These are phyloP conservation scores for Synchiropus splendidus DNA, from an alignment of 2,113 vertebrate genomes.

Conservation along the genomic window DNA sequence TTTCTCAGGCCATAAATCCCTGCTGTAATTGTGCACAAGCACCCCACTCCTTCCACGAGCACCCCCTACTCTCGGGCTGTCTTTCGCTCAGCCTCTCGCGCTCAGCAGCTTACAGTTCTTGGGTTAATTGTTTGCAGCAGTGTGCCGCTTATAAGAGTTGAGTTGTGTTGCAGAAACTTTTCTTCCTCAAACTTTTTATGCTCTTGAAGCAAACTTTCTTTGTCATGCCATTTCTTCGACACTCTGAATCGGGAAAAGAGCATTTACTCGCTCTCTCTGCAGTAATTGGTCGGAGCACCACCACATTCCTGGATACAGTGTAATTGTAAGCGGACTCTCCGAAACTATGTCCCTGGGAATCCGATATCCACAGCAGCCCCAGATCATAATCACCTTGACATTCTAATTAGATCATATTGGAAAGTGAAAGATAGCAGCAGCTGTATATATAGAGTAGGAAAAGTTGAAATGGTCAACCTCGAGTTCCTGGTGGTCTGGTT, in stretches of 20 bases:
- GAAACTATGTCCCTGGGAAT: slow-evolving; percentile 60
- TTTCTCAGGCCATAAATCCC: slow-evolving; percentile 76
- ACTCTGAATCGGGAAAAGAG: no score
- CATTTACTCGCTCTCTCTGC: no score
- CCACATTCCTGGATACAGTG: slow-evolving; percentile 64
- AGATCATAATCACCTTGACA: slow-evolving; percentile 56
- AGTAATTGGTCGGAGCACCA: slow-evolving; percentile 34
- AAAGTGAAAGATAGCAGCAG: slow-evolving; percentile 59
- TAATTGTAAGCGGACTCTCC: slow-evolving; percentile 64
- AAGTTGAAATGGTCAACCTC: slow-evolving; percentile 17
- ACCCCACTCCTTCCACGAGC: slow-evolving; percentile 47
- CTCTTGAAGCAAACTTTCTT: no score
- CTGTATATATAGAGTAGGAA: slow-evolving; percentile 39
- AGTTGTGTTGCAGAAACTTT: slow-evolving; percentile 27
- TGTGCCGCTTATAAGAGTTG: slow-evolving; percentile 43
- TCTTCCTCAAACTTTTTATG: no score
- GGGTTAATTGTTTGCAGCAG: slow-evolving; percentile 68
- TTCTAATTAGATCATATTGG: slow-evolving; percentile 49
- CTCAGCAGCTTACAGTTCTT: slow-evolving; percentile 52
- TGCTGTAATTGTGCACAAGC: slow-evolving; percentile 69
- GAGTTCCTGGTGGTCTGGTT: slow-evolving; percentile 27
- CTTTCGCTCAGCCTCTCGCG: slow-evolving; percentile 3
- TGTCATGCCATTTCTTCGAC: no score
- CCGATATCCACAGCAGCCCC: slow-evolving; percentile 64
- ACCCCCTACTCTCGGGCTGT: slow-evolving; percentile 17